Conservation (phyloP, 2,113 vertebrate genomes). For the Coracopsis vasa region DNA sequence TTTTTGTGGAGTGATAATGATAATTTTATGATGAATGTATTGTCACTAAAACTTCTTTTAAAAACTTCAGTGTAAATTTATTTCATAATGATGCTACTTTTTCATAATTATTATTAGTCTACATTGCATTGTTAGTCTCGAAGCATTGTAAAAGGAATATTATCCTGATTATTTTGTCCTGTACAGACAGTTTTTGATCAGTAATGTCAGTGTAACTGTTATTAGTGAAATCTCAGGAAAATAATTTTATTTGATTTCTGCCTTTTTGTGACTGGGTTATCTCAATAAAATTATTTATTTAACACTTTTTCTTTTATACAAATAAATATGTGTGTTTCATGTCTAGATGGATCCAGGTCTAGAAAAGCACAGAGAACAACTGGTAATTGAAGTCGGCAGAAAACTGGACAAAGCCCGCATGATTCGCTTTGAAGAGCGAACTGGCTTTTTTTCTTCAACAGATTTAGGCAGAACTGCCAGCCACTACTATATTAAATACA, state of each 20-base stretch:
- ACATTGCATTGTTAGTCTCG: background rate
- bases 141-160: background rate
- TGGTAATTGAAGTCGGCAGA: constrained; percentile 88
- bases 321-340: background rate
- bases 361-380: constrained; percentile 89
- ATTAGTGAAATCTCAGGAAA: background rate
- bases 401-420: constrained; percentile 95
- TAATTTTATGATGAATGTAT: background rate
- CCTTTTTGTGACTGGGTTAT: background rate
- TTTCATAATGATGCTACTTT: background rate
- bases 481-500: constrained; percentile 98
- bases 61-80: background rate
- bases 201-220: background rate
- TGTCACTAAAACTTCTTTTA: background rate
- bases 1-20: background rate
- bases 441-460: constrained; percentile 94
- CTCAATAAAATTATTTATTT: background rate
- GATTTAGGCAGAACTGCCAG: constrained; percentile 95
- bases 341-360: constrained; percentile 88
- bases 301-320: background rate
- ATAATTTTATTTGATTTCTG: background rate
- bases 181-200: background rate
- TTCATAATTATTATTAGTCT: background rate
- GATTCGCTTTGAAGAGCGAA: constrained; percentile 97
- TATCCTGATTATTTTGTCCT: background rate